These are phyloP conservation scores for Tipula unca DNA, from an alignment of 2,888 invertebrate species.

Conservation along the genomic window DNA sequence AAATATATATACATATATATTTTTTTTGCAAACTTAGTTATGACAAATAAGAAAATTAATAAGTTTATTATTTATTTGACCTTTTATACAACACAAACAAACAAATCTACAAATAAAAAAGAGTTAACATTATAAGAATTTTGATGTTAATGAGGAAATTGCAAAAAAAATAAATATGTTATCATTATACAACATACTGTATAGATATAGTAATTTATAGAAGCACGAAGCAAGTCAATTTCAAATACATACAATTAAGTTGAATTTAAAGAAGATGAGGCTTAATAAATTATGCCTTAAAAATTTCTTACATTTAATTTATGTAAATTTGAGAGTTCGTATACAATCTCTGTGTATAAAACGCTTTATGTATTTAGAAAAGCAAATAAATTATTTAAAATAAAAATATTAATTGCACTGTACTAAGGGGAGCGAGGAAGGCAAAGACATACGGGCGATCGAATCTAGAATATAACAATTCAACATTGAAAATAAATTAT, in stretches of 20 bases:
- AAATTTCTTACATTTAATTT: background rate
- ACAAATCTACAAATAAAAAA: background rate
- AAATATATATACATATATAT: too few species aligned
- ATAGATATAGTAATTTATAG: background rate
- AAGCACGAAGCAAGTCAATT: background rate
- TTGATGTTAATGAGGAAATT: background rate
- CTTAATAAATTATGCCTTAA: background rate
- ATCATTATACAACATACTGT: background rate
- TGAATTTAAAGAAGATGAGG: background rate
- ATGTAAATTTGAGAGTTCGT: background rate
- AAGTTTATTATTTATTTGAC: conserved; percentile 8
- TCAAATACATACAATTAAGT: background rate
- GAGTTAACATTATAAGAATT: background rate
- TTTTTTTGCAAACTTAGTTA: background rate
- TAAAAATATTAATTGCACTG: too few species aligned
- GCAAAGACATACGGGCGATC: too few species aligned
- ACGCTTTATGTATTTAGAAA: too few species aligned
- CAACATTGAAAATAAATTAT: too few species aligned
- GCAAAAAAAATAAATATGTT: background rate
- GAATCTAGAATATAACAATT: too few species aligned
- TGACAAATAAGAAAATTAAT: background rate
- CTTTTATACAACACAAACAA: background rate
- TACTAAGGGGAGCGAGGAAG: too few species aligned
- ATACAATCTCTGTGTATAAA: too few species aligned
- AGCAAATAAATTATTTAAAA: too few species aligned